A percentile compares a stretch with the other conserved stretches of the same genome.
Conservation (phyloP, 2,797 vertebrate species). For the Picus viridis region DNA sequence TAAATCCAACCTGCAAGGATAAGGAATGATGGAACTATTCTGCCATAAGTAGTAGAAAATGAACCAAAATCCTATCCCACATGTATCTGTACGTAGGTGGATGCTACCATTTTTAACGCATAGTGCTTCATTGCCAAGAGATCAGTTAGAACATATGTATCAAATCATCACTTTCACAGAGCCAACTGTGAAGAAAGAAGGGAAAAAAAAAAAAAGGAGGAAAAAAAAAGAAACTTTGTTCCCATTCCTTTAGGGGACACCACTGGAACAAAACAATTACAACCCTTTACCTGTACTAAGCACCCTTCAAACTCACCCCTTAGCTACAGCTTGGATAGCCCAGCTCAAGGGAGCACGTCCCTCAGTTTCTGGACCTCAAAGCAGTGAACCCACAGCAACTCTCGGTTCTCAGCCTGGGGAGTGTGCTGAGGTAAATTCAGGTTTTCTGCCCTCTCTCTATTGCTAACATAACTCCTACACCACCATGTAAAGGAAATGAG, state of each 20-base stretch:
- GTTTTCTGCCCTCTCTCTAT: background rate
- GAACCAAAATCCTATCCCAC: background rate
- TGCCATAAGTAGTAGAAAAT: background rate
- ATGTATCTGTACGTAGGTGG: slow-evolving; percentile 5
- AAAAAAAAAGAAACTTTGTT: background rate
- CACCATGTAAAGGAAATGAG: background rate
- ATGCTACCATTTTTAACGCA: slow-evolving; percentile 36
- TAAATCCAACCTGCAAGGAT: background rate
- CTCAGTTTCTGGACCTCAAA: background rate
- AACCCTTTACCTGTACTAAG: background rate
- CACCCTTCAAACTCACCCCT: background rate
- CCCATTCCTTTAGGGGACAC: background rate
- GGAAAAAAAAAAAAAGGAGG: background rate
- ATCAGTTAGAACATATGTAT: slow-evolving; percentile 41
- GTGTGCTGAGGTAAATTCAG: accelerated
- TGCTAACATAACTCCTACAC: background rate
- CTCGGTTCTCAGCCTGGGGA: background rate
- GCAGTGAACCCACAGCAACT: background rate
- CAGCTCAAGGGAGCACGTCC: background rate
- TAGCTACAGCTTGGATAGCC: background rate
- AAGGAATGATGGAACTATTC: background rate
- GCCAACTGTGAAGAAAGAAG: background rate
- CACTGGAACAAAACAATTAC: background rate
- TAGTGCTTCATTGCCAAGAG: slow-evolving; percentile 26
- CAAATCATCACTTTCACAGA: background rate